Percentiles rank a stretch among this genome's conserved stretches.
These are phyloP conservation scores for Semaprochilodus insignis DNA, from an alignment of 2,797 vertebrate genomes.

Conservation along the genomic window DNA sequence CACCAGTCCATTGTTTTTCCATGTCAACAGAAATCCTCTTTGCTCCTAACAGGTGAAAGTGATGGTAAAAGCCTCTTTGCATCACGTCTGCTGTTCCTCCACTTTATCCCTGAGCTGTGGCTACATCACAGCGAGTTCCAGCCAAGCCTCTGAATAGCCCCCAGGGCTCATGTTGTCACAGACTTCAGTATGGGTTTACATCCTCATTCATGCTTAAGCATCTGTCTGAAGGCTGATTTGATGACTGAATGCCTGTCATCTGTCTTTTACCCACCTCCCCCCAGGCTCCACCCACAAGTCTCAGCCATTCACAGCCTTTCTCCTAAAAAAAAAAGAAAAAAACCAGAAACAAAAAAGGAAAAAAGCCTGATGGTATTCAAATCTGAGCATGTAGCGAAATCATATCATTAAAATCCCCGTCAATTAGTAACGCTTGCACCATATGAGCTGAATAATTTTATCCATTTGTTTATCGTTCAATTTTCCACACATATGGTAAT, in stretches of 20 bases:
- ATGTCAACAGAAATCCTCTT: not conserved
- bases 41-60: not conserved
- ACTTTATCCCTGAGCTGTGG: conserved; percentile 1
- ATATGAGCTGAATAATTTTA: conserved; percentile 59
- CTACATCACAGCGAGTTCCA: not conserved
- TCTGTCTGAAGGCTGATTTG: conserved; percentile 41
- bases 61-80: not conserved
- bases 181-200: conserved; percentile 35
- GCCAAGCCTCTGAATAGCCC: conserved; percentile 15
- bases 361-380: conserved; percentile 6
- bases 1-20: not conserved
- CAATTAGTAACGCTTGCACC: conserved; percentile 65
- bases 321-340: not conserved
- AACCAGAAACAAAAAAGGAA: no score
- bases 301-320: conserved; percentile 27
- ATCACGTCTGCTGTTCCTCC: not conserved
- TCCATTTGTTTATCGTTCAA: conserved; percentile 68
- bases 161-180: conserved; percentile 38
- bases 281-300: conserved; percentile 38
- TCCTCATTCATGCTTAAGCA: conserved; percentile 51
- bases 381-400: conserved; percentile 34
- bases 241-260: conserved; percentile 46
- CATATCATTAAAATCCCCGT: conserved; percentile 62
- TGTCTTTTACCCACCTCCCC: conserved; percentile 23
- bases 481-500: conserved; percentile 70